Evolutionary conservation across 2,888 invertebrate species (phyloP).

Genomic region (Machimus rusticus): DNA sequence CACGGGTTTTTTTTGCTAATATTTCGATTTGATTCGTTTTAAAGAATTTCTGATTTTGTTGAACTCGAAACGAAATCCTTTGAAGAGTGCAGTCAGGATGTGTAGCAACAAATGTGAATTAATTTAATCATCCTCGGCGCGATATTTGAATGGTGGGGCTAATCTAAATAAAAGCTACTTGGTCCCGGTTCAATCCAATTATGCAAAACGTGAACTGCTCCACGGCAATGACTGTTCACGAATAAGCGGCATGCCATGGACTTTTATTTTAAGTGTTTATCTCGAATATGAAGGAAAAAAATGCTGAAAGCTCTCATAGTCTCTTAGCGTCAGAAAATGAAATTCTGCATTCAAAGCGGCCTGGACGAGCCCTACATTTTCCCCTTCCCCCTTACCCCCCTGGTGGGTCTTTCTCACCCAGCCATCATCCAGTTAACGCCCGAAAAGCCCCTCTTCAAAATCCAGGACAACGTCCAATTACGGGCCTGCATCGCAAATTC

Average conservation of each 20-base stretch:
- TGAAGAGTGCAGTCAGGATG: neutral
- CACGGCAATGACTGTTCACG: neutral
- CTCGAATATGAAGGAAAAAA: neutral
- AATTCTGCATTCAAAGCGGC: neutral
- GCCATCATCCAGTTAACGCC: conserved; percentile 22
- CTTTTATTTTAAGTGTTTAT: neutral
- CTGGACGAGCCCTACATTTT: neutral
- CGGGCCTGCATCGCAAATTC: conserved; percentile 27
- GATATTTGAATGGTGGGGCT: neutral
- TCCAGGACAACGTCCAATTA: conserved; percentile 27
- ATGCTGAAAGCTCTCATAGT: neutral
- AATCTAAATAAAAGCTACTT: neutral
- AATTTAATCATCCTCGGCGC: neutral
- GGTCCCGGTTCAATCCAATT: neutral
- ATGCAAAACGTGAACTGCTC: neutral
- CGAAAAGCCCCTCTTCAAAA: conserved; percentile 19
- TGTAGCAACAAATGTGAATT: neutral
- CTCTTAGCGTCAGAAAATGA: neutral
- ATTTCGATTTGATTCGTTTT: neutral
- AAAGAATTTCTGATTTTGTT: neutral
- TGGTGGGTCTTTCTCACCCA: neutral
- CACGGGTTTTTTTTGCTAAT: too few relatives aligned
- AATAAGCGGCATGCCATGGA: neutral
- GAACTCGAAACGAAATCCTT: neutral
- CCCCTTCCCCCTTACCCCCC: neutral